These are phyloP conservation scores for Empidonax traillii DNA, from an alignment of 2,113 vertebrate species.

Conservation along the genomic window DNA sequence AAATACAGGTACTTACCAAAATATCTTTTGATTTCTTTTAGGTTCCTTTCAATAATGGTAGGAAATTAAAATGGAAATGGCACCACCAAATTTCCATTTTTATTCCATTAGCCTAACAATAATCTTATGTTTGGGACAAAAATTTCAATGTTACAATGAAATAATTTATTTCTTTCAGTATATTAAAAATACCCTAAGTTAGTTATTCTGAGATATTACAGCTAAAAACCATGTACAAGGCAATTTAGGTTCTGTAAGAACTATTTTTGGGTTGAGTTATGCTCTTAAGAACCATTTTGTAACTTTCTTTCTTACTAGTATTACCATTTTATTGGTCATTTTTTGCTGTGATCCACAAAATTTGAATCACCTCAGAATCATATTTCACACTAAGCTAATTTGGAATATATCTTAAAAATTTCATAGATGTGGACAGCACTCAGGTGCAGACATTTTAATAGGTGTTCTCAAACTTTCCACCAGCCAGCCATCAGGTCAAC, in stretches of 20 bases:
- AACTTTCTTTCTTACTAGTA: background rate
- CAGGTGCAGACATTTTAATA: background rate
- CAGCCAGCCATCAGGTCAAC: background rate
- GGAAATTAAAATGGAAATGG: background rate
- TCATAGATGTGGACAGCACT: background rate
- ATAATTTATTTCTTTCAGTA: background rate
- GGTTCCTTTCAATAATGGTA: background rate
- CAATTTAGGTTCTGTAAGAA: background rate
- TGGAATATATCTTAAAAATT: background rate
- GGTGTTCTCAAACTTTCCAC: background rate
- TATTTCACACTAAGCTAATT: background rate
- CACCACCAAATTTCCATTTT: background rate
- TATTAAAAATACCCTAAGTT: background rate
- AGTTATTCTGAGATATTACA: slow-evolving; percentile 3
- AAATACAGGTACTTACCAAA: background rate
- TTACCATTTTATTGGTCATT: background rate
- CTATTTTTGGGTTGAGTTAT: background rate
- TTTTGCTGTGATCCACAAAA: slow-evolving; percentile 31
- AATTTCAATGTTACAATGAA: background rate
- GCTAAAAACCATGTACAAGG: background rate
- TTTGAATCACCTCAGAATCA: background rate
- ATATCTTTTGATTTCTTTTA: accelerated
- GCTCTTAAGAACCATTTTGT: slow-evolving; percentile 3
- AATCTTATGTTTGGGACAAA: background rate
- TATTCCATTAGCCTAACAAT: background rate